Conservation (phyloP, 2,797 vertebrate genomes). For the Hyperoplus lanceolatus region DNA sequence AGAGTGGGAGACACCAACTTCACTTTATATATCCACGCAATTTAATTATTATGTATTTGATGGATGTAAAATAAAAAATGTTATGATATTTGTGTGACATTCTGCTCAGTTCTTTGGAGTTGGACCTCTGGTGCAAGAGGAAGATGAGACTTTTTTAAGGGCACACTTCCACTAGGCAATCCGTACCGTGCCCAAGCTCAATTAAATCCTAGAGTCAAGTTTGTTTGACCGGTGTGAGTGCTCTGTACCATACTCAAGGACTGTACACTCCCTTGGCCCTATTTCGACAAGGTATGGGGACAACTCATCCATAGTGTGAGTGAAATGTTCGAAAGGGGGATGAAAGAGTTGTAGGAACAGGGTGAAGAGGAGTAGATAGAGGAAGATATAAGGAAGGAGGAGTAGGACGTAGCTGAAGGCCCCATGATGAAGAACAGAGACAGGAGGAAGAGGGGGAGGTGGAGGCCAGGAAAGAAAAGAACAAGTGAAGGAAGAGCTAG, state of each 20-base stretch:
- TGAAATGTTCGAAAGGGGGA: neutral
- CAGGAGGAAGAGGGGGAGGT: neutral
- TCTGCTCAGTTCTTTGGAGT: no score
- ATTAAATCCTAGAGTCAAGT: no score
- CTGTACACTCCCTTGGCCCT: no score
- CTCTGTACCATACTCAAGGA: no score
- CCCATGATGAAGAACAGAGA: neutral
- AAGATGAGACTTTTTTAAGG: no score
- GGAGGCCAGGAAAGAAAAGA: neutral
- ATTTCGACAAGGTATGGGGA: no score
- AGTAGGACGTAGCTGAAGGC: no score
- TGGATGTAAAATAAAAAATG: neutral
- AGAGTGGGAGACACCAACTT: neutral
- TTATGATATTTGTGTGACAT: neutral
- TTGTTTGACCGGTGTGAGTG: no score
- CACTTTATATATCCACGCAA: neutral
- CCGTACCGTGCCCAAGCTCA: no score
- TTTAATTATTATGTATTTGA: neutral
- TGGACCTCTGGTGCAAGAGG: neutral
- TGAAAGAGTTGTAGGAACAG: no score
- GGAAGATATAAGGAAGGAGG: neutral
- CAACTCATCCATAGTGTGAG: no score
- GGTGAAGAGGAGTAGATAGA: neutral
- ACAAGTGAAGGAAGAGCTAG: neutral
- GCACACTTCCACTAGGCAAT: no score